Percentiles rank a stretch among this genome's conserved stretches.
Evolutionary conservation across 2,113 vertebrate genomes (phyloP).

Genomic region (Callopanchax toddi): DNA sequence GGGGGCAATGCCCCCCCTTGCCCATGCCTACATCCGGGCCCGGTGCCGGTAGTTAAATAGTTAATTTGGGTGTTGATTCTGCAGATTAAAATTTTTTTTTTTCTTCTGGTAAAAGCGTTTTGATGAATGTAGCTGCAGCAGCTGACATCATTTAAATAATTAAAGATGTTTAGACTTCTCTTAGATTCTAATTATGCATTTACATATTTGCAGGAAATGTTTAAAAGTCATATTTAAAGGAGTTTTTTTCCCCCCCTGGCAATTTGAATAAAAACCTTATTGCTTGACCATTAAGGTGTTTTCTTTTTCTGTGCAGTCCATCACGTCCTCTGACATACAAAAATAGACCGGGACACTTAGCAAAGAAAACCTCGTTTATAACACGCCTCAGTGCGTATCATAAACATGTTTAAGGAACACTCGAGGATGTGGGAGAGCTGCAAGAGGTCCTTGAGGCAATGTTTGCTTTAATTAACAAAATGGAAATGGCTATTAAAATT

Average conservation of each 20-base stretch:
- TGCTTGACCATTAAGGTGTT: constrained; percentile 74
- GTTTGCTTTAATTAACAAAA: constrained; percentile 79
- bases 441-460: constrained; percentile 69
- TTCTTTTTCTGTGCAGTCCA: constrained; percentile 77
- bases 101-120: constrained; percentile 21
- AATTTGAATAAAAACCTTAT: constrained; percentile 62
- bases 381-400: constrained; percentile 66
- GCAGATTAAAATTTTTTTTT: constrained; percentile 19
- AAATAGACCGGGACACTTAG: constrained; percentile 81
- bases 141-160: constrained; percentile 45
- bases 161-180: constrained; percentile 54
- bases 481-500: constrained; percentile 76
- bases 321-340: constrained; percentile 80
- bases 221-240: constrained; percentile 50
- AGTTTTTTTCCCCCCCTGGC: constrained; percentile 50
- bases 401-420: constrained; percentile 72
- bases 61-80: constrained; percentile 16
- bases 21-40: too few species aligned
- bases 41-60: constrained; percentile 39
- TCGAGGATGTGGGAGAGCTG: constrained; percentile 59
- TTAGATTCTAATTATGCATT: constrained; percentile 61
- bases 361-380: constrained; percentile 83
- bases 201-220: constrained; percentile 49
- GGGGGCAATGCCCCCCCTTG: too few species aligned
- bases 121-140: constrained; percentile 45